Percentiles rank a stretch among this genome's conserved stretches.
Conservation (phyloP, 2,113 vertebrate genomes). For the Antechinus flavipes region DNA sequence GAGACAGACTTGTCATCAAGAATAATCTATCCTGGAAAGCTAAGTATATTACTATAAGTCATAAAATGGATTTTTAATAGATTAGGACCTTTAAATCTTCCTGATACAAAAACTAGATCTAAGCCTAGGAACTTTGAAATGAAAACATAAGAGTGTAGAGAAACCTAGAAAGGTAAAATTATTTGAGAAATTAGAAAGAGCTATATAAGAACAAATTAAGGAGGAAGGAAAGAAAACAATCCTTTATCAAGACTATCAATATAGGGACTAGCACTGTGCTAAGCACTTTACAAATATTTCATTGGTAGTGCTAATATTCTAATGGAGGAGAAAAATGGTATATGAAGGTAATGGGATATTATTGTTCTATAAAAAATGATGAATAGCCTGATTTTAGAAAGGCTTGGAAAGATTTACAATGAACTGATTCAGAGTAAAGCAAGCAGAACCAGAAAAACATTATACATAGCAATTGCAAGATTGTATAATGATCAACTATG, state of each 20-base stretch:
- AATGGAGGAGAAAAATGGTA: background rate
- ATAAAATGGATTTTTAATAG: background rate
- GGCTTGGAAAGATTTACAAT: no score
- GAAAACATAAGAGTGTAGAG: background rate
- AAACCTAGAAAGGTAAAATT: background rate
- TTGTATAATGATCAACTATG: no score
- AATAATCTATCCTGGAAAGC: background rate
- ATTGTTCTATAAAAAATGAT: no score
- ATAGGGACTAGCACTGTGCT: background rate
- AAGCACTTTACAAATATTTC: background rate
- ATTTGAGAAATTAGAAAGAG: background rate
- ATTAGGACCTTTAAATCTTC: background rate
- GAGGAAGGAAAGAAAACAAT: background rate
- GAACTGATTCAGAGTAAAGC: no score
- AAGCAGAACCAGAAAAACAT: no score
- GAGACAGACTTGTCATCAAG: background rate
- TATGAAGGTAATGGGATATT: no score
- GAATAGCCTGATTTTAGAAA: no score
- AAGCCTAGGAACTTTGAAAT: no score
- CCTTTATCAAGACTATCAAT: background rate
- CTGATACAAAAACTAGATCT: background rate
- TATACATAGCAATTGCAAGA: no score
- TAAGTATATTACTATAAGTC: background rate
- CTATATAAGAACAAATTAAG: background rate
- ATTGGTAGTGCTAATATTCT: background rate